A percentile compares a stretch with the other conserved stretches of the same genome.
phyloP scores from a whole-genome alignment of 1,140 invertebrate genomes.

The Pseudomyrmex cubaensis region DNA sequence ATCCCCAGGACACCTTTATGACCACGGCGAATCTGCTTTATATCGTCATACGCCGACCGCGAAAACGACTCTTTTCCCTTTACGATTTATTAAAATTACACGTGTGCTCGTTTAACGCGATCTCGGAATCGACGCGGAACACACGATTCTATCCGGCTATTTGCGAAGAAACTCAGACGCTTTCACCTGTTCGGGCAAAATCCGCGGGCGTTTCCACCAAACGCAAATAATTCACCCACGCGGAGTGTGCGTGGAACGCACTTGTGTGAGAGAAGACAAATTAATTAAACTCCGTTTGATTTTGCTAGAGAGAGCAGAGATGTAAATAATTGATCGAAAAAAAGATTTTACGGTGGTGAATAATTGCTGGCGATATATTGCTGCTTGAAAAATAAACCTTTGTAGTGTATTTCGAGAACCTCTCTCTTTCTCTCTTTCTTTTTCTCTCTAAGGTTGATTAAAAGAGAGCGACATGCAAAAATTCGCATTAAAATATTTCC shows the following conservation, averaged over 20 bases:
- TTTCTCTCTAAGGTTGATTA: too few relatives aligned
- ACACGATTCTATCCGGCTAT: background rate
- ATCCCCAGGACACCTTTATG: constrained; percentile 50
- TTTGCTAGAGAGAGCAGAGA: background rate
- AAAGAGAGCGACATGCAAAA: too few relatives aligned
- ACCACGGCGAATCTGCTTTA: constrained; percentile 54
- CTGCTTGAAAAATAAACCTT: constrained; percentile 3
- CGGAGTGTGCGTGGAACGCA: background rate
- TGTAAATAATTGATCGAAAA: background rate
- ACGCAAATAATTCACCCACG: constrained; percentile 16
- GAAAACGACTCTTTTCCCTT: constrained; percentile 7
- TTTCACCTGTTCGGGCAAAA: constrained; percentile 10
- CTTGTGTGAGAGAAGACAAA: constrained; percentile 3
- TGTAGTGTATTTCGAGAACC: too few relatives aligned
- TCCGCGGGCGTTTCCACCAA: background rate
- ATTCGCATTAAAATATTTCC: too few relatives aligned
- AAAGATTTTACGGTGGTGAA: background rate
- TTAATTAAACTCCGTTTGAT: background rate
- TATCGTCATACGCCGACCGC: constrained; percentile 2
- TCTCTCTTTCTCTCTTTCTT: too few relatives aligned
- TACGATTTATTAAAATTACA: background rate
- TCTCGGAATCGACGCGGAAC: background rate
- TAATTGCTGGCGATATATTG: constrained; percentile 18
- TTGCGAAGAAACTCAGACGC: constrained; percentile 14
- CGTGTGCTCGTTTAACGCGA: background rate